These are phyloP conservation scores for Potamarius usumacintae DNA, from an alignment of 2,113 vertebrate species.

Conservation along the genomic window DNA sequence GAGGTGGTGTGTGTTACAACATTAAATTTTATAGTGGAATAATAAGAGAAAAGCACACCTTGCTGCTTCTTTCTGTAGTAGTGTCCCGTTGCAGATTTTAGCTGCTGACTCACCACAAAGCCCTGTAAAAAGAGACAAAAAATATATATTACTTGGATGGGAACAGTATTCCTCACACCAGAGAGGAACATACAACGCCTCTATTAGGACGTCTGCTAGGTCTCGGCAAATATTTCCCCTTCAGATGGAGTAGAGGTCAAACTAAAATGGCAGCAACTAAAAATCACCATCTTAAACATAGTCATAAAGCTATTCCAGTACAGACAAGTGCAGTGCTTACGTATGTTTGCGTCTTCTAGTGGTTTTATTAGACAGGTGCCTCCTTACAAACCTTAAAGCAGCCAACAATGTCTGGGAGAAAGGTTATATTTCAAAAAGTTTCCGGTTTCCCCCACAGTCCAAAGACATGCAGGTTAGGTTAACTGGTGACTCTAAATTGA, in stretches of 20 bases:
- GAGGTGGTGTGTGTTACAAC: neutral
- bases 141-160: neutral
- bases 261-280: neutral
- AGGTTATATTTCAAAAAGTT: too few relatives aligned
- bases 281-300: neutral
- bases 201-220: neutral
- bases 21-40: neutral
- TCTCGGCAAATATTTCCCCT: neutral
- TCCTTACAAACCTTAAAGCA: conserved; percentile 42
- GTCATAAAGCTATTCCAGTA: neutral
- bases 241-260: neutral
- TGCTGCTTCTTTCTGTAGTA: conserved; percentile 75
- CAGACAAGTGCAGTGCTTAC: neutral
- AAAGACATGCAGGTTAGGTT: too few relatives aligned
- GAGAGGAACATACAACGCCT: neutral
- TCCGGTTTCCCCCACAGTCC: too few relatives aligned
- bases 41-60: conserved; percentile 72
- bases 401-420: neutral
- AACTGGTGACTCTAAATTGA: too few relatives aligned
- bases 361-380: conserved; percentile 1
- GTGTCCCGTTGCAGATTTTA: conserved; percentile 74
- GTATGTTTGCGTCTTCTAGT: conserved; percentile 50
- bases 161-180: conserved; percentile 3
- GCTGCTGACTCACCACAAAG: conserved; percentile 76
- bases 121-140: conserved; percentile 61